Conservation (phyloP, 1,140 invertebrate genomes). For the Pemphigus obesinymphae region DNA sequence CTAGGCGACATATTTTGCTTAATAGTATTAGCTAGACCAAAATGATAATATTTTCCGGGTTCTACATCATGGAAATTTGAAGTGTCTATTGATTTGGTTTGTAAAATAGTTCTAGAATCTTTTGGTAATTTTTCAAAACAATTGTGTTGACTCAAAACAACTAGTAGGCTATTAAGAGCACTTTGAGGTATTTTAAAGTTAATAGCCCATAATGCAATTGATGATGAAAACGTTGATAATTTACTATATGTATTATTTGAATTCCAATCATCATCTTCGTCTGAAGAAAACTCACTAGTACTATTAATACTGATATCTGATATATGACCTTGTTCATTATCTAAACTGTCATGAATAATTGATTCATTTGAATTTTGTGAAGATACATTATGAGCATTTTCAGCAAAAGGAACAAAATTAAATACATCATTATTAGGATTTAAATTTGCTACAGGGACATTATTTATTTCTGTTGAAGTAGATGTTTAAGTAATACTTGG, state of each 20-base stretch:
- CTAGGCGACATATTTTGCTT: neutral
- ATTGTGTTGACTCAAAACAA: neutral
- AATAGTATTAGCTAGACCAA: constrained; percentile 31
- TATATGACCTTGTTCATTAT: neutral
- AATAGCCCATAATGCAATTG: neutral
- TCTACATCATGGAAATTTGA: neutral
- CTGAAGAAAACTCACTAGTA: neutral
- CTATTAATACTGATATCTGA: neutral
- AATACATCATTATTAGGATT: too few relatives aligned
- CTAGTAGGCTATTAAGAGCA: neutral
- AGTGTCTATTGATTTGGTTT: neutral
- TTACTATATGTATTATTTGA: neutral
- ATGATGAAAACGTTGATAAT: neutral
- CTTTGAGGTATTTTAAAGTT: neutral
- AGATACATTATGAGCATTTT: neutral
- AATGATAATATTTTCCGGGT: constrained; percentile 43
- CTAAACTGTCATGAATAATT: neutral
- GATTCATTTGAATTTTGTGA: neutral
- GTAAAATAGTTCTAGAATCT: neutral
- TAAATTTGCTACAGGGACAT: neutral
- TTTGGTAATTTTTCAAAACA: neutral
- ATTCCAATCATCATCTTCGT: neutral
- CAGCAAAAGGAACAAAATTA: neutral
- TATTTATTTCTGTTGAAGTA: neutral
- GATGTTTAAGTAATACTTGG: neutral